A percentile compares a stretch with the other conserved stretches of the same genome.
Conservation (phyloP, 1,140 invertebrate species). For the Papilio glaucus region DNA sequence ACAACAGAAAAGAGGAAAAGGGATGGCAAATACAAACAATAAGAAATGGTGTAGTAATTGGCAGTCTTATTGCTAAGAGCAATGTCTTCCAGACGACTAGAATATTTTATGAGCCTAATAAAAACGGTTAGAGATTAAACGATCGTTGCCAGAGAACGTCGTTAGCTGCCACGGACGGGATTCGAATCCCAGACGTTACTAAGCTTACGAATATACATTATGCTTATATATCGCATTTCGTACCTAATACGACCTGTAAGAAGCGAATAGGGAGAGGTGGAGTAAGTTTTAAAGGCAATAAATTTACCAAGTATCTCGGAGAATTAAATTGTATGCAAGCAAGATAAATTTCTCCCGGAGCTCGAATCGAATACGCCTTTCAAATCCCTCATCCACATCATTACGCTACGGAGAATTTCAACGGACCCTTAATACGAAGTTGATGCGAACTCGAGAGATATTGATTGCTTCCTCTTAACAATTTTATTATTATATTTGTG, state of each 20-base stretch:
- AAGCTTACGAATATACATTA: no score
- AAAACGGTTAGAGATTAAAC: no score
- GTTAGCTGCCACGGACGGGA: no score
- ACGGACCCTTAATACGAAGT: slow-evolving; percentile 26
- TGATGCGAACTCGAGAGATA: slow-evolving; percentile 17
- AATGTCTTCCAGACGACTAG: no score
- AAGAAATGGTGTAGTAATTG: no score
- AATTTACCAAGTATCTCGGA: not conserved
- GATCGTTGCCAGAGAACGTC: no score
- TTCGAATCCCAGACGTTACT: no score
- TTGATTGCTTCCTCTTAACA: slow-evolving; percentile 22
- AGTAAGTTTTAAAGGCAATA: not conserved
- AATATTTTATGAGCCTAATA: no score
- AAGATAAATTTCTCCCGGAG: not conserved
- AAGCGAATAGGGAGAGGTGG: not conserved
- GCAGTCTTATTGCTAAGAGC: no score
- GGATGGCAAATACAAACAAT: no score
- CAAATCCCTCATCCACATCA: slow-evolving; percentile 29
- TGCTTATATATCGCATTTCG: no score
- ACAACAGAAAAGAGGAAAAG: no score
- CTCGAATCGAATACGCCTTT: slow-evolving; percentile 36
- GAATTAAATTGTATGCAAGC: slow-evolving; percentile 25
- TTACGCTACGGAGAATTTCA: slow-evolving; percentile 30
- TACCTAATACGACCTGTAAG: not conserved
- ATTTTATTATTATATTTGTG: slow-evolving; percentile 23